Base-by-base conservation (phyloP, 2,888 invertebrate genomes). In the Polydrusus cervinus region DNA sequence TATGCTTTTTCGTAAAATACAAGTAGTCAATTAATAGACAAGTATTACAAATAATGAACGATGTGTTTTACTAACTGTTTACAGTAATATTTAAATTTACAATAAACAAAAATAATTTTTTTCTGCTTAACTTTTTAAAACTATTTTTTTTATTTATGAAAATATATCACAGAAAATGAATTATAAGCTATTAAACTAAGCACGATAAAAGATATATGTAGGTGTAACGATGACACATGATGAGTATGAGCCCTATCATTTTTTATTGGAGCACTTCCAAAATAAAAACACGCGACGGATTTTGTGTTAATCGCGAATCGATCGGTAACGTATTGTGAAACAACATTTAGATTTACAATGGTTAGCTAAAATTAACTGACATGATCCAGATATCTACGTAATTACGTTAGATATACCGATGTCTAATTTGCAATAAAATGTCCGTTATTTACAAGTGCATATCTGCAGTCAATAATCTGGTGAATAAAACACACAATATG, bases 181-280 rank as follows among this genome's bases (percentile, higher is more conserved):
- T 43, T n/a, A 43, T 43, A 43, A 1, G 13, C n/a, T n/a, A 43
- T 43, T n/a, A 43, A 43, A 43, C 5, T 13, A 43, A 43, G 43
- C n/a, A 43, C 13, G 43, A 43, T n/a, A 43, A 43, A 43, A 43
- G 43, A 43, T 43, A 43, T n/a, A n/a, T n/a, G 43, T 43, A n/a
- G 43, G n/a, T 3, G 9, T 43, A n/a, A n/a, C n/a, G n/a, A 43
- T 43, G 43, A 43, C 34, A 34, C 34, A 25, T 25, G n/a, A 25
- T 25, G n/a, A 43, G 10, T 9, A 43, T 10, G 34, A 43, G n/a
- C 9, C 43, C 43, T 43, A 43, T 43, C 5, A 7, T n/a, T 43
- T 43, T 43, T 43, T 43, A 43, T 43, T 43, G 43, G 43, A 43
- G n/a, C 43, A 43, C 43, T 43, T 43, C 43, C 43, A 43, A 43